A percentile compares a stretch with the other conserved stretches of the same genome.
These are phyloP conservation scores for Pampusana beccarii DNA, from an alignment of 2,113 vertebrate genomes.

Conservation along the genomic window DNA sequence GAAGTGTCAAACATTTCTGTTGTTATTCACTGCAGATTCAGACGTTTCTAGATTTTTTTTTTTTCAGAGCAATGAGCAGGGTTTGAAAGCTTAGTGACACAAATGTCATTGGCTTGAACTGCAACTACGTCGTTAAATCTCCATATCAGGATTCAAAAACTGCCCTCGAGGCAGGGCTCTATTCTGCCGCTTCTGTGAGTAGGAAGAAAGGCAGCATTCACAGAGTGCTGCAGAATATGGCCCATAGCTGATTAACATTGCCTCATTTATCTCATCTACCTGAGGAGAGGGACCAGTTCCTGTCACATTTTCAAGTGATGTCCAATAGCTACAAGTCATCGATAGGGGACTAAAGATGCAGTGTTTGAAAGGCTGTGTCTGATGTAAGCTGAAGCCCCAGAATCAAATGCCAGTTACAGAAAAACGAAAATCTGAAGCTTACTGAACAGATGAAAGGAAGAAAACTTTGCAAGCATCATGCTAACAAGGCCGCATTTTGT, in stretches of 20 bases:
- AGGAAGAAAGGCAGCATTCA: neutral
- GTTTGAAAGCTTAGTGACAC: neutral
- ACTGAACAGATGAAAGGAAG: conserved; percentile 15
- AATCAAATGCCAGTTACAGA: neutral
- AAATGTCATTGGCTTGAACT: neutral
- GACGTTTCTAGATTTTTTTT: neutral
- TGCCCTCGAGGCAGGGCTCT: neutral
- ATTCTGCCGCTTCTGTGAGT: neutral
- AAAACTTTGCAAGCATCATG: neutral
- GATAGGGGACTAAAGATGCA: neutral
- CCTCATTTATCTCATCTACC: neutral
- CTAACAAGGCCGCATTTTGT: neutral
- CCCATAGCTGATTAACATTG: neutral
- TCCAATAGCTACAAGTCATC: neutral
- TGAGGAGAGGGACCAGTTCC: neutral
- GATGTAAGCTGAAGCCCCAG: neutral
- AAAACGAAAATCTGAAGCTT: conserved; percentile 26
- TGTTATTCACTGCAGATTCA: neutral
- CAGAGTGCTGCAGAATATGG: neutral
- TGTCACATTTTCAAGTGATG: neutral
- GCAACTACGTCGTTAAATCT: neutral
- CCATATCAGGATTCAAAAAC: neutral
- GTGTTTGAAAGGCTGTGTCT: neutral
- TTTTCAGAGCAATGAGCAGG: neutral
- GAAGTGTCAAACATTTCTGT: conserved; percentile 5